Evolutionary conservation across 1,140 invertebrate genomes (phyloP), one percentile per base, ranked within the genome.

Genomic region (Parapsyche elsis): DNA sequence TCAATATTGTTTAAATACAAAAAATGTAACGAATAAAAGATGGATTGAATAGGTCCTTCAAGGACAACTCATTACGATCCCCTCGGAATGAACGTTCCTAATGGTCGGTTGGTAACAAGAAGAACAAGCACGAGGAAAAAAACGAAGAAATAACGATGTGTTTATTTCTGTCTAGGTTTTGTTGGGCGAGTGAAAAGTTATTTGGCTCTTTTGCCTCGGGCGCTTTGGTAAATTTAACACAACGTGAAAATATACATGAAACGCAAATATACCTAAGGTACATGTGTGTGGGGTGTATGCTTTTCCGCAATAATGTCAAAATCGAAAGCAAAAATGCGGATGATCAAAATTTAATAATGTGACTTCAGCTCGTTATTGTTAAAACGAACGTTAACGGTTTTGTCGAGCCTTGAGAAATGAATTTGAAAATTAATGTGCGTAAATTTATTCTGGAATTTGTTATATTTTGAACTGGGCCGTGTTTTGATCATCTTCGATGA

Each of bases 121-220:
- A 12, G 64, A 19, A 19, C 14, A 61, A 10, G 59, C 14, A 21
- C 7, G 16, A 23, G 16, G 19, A 30, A 24, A 67, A 23, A 30
- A 12, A 30, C 64, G 64, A 26, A 67, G 64, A 67, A 67, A 67
- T 67, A 67, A 67, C 64, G 21, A 67, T 30, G 64, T 67, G 64
- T 67, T 67, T 67, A 67, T 67, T 67, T 67, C 23, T 67, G 24
- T 67, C 64, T 30, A 30, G 24, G 64, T n/a, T 26, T 67, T 30
- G 64, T 30, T 26, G 23, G 24, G 10, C 64, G 14, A 26, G 64
- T 67, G 64, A 26, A 61, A 61, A 67, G 64, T 67, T 67, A 26
- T 67, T 67, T 26, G 24, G 64, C 23, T 67, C 64, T 67, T 53
- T 67, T 67, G 64, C 64, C 64, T 24, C 24, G 2, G 64, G 64